Conservation (phyloP, 2,113 vertebrate species). For the Labeo rohita region DNA sequence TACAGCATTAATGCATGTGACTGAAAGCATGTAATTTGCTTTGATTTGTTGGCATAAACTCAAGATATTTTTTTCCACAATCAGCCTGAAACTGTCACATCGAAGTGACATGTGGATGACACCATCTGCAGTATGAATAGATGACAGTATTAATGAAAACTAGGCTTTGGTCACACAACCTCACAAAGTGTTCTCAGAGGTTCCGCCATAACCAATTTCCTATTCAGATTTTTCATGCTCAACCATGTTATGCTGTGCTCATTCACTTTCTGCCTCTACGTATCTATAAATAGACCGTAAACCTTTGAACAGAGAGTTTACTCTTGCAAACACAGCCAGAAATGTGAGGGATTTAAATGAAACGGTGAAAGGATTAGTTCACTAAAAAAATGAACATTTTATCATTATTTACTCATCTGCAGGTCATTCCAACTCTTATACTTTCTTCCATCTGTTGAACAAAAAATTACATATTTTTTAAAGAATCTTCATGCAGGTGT, state of each 20-base stretch:
- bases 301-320: neutral
- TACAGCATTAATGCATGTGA: slow-evolving; percentile 11
- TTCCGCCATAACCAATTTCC: neutral
- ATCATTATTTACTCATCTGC: neutral
- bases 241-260: neutral
- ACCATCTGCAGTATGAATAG: neutral
- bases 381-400: neutral
- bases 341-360: neutral
- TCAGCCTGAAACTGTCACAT: slow-evolving; percentile 28
- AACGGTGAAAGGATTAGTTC: neutral
- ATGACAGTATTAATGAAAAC: neutral
- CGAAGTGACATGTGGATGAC: slow-evolving; percentile 6
- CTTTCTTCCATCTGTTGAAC: neutral
- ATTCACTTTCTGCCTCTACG: neutral
- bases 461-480: neutral
- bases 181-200: neutral
- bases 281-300: neutral
- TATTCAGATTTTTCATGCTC: slow-evolving; percentile 3
- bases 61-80: neutral
- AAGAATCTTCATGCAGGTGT: neutral
- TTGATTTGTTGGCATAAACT: slow-evolving; percentile 19
- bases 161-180: neutral
- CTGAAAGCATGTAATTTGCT: slow-evolving; percentile 30
- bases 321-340: neutral
- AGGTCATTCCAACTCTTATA: neutral